A percentile compares a stretch with the other conserved stretches of the same genome.
Conservation (phyloP, 1,140 invertebrate genomes). For the Lepidurus arcticus region DNA sequence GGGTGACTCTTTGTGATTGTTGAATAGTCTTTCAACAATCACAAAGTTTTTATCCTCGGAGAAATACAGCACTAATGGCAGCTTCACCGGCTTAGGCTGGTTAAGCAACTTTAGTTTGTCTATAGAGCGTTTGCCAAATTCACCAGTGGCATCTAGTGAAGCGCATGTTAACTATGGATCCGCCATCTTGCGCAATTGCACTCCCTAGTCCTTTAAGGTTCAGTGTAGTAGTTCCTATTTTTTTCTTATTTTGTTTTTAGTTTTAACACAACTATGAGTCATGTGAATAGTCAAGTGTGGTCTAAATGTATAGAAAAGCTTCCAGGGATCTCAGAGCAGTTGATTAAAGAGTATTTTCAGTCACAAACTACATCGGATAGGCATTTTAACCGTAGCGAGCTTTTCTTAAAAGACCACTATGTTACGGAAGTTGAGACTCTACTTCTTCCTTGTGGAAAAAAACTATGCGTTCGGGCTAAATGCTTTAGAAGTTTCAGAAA, state of each 20-base stretch:
- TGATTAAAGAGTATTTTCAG: neutral
- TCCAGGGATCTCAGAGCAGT: neutral
- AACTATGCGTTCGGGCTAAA: slow-evolving; percentile 6
- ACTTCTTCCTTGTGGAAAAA: neutral
- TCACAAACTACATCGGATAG: neutral
- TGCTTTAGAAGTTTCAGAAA: too few species aligned
- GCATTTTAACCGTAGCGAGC: slow-evolving; percentile 26
- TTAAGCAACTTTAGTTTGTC: too few species aligned
- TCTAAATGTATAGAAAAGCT: neutral
- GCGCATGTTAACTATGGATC: too few species aligned
- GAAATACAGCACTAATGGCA: too few species aligned
- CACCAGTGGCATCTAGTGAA: neutral
- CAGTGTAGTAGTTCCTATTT: neutral
- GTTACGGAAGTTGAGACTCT: neutral
- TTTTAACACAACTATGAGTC: neutral
- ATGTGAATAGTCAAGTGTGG: neutral
- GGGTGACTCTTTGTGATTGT: too few species aligned
- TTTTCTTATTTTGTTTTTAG: neutral
- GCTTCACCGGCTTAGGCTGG: too few species aligned
- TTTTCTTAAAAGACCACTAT: slow-evolving; percentile 26
- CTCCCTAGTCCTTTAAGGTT: neutral
- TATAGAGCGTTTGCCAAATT: neutral
- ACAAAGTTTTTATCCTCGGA: too few species aligned
- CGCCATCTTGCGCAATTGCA: neutral
- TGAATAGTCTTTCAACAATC: too few species aligned